Conservation (phyloP, 23 tunicate genomes). For the Styela plicata region DNA sequence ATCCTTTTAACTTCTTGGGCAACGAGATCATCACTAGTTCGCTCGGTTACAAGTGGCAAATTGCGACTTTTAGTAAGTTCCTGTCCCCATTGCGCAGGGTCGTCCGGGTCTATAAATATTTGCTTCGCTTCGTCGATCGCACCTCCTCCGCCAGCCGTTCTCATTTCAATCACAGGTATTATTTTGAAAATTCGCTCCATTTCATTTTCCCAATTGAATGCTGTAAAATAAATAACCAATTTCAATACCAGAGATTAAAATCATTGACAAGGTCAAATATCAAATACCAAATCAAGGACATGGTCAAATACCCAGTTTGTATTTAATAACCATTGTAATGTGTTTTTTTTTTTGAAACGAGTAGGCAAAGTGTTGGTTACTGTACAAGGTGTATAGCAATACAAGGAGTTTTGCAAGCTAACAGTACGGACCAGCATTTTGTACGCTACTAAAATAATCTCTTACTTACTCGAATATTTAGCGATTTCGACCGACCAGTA, state of each 20-base stretch:
- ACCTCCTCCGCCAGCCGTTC: not conserved
- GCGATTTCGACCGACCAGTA: conserved; percentile 16
- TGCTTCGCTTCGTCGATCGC: not conserved
- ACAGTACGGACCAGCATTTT: too few species aligned
- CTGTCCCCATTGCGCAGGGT: not conserved
- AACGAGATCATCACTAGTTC: not conserved
- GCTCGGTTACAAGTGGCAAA: conserved; percentile 2
- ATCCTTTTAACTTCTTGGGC: not conserved
- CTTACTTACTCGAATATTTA: conserved; percentile 8
- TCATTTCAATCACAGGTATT: conserved; percentile 14
- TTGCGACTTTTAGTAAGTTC: not conserved
- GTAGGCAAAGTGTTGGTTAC: too few species aligned
- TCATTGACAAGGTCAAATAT: too few species aligned
- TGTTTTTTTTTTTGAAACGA: too few species aligned
- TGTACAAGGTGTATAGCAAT: too few species aligned
- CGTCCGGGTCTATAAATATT: not conserved
- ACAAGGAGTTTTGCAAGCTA: too few species aligned
- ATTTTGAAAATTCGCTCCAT: conserved; percentile 14
- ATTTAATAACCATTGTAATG: too few species aligned
- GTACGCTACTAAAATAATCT: not conserved
- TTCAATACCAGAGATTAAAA: too few species aligned
- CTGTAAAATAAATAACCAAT: conserved; percentile 1
- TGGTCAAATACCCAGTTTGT: not conserved
- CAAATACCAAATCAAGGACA: not conserved
- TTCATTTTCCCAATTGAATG: conserved; percentile 28